phyloP scores from a whole-genome alignment of 1,140 invertebrate genomes.

The Phocides pigmalion region DNA sequence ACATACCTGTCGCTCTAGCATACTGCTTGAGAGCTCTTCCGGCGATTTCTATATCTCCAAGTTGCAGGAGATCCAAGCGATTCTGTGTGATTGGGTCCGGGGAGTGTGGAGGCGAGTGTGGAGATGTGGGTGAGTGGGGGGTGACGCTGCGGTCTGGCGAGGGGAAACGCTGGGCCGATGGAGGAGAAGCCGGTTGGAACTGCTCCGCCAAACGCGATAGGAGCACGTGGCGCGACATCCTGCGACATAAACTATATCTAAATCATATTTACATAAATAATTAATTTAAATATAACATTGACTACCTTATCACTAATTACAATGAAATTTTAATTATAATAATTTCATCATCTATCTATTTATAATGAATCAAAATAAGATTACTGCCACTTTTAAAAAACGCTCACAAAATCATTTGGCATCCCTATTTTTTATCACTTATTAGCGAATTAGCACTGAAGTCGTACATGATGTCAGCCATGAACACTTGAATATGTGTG shows the following conservation, averaged over 20 bases:
- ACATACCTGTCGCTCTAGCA: constrained; percentile 70
- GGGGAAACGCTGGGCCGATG: constrained; percentile 66
- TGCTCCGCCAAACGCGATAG: constrained; percentile 75
- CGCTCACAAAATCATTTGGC: no score
- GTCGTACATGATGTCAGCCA: no score
- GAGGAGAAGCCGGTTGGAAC: constrained; percentile 66
- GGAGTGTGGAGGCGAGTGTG: constrained; percentile 62
- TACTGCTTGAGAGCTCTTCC: constrained; percentile 74
- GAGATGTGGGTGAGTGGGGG: constrained; percentile 58
- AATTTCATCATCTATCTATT: no score
- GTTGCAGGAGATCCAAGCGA: constrained; percentile 59
- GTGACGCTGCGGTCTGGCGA: constrained; percentile 70
- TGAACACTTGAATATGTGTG: no score
- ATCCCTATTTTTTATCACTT: no score
- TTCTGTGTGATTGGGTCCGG: constrained; percentile 60
- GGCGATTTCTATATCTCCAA: constrained; percentile 74
- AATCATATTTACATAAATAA: no score
- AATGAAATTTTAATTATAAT: no score
- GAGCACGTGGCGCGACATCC: constrained; percentile 76
- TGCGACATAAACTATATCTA: constrained; percentile 36
- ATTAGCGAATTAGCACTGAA: no score
- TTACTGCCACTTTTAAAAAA: no score
- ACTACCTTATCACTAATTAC: no score
- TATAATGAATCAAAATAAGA: no score
- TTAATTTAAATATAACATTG: no score